Evolutionary conservation across 2,888 invertebrate species (phyloP), one percentile per base, ranked within the genome.

Genomic region (Drosophila longiperda): DNA sequence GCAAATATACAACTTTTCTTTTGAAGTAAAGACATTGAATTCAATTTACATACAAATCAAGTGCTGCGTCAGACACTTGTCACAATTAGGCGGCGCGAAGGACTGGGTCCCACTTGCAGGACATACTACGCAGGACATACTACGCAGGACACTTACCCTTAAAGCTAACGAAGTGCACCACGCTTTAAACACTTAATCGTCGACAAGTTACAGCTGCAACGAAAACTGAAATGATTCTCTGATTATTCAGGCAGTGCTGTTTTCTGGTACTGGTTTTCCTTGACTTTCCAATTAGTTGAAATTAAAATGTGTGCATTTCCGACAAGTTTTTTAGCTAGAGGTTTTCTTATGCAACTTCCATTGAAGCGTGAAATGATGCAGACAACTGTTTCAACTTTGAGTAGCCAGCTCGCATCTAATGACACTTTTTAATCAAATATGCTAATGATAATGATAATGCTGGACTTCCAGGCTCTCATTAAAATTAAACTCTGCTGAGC

Each of bases 341-440:
- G 59, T 75, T 73, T 79, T 60, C 72, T 88, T 87, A 65, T 66
- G 75, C 78, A 85, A 89, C 68, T 89, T 89, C 65, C 73, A 83
- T 70, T 81, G 86, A 79, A 81, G 83, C 82, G 75, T 87, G 73
- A 87, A 85, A 73, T 75, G 74, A 69, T 50, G 83, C 81, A 71
- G 82, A 50, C 66, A 73, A 68, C 68, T 67, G 67, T 23, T 40
- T 38, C 26, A 38, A 55, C 52, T 57, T 38, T 49, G 45, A 42
- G 53, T 50, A 53, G 38, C 42, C 50, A 34, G 53, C 52, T 65
- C 50, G 26, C 48, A 68, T 82, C 88, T 86, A 86, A 89, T 87
- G 90, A 85, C 82, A 83, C 79, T 91, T 85, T 90, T 90, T 90
- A 89, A 90, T 90, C 89, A 90, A 91, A 89, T 89, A 89, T 91